A percentile compares a stretch with the other conserved stretches of the same genome.
Evolutionary conservation across 2,797 vertebrate species (phyloP).

Genomic region (Phrynocephalus guinanensis): DNA sequence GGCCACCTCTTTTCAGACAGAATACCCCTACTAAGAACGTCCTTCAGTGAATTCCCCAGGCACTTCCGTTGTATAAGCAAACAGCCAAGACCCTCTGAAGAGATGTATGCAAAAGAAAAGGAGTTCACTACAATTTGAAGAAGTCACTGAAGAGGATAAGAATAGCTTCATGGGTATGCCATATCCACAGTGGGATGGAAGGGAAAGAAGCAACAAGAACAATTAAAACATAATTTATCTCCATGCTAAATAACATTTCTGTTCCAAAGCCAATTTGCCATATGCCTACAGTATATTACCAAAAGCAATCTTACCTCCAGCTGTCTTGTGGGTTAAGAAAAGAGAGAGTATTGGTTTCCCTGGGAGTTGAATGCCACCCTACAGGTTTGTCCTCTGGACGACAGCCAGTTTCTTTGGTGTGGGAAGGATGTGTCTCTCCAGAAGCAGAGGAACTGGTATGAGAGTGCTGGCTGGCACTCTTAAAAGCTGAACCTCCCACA

Average conservation of each 20-base stretch:
- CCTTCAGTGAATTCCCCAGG: background rate
- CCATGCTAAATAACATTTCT: background rate
- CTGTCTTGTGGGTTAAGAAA: background rate
- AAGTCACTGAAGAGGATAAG: no score
- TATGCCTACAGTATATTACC: background rate
- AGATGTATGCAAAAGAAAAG: background rate
- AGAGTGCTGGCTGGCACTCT: background rate
- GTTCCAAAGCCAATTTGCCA: background rate
- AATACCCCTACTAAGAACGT: background rate
- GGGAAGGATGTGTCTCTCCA: background rate
- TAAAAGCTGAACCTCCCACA: background rate
- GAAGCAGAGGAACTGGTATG: background rate
- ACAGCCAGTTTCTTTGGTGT: constrained; percentile 14
- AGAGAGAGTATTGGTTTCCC: constrained; percentile 15
- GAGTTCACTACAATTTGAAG: no score
- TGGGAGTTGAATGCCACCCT: constrained; percentile 14
- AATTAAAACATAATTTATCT: background rate
- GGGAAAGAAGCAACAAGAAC: background rate
- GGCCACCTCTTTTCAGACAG: no score
- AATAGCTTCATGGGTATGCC: no score
- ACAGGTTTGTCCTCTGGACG: constrained; percentile 7
- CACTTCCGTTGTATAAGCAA: background rate
- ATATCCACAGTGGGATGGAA: background rate
- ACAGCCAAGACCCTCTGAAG: background rate
- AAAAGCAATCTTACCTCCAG: constrained; percentile 6